Evolutionary conservation across 2,888 invertebrate species (phyloP), one percentile per base, ranked within the genome.

Genomic region (Tuta absoluta): DNA sequence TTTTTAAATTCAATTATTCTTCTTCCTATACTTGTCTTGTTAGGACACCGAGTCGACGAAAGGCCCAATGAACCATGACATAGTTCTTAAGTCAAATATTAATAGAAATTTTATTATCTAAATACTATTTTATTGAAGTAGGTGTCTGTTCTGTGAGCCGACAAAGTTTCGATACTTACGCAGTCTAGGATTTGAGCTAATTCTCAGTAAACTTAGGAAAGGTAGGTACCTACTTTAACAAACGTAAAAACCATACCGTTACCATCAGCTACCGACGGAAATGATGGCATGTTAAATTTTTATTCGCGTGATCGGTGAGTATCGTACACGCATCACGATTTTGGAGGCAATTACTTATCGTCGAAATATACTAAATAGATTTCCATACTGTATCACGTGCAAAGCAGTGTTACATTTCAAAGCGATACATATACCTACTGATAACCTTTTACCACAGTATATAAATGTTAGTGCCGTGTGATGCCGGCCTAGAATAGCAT

Each of bases 321-420:
- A 19, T 51, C 51, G 23, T 23, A 51, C 23, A 28, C 56, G 56
- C 56, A 28, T 56, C 12, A 24, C 24, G 28, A 5, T 53, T 24
- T 53, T 8, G 14, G 41, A n/a, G n/a, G 59, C 59, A 59, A 59
- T 59, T 59, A 59, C 59, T 59, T 59, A 59, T n/a, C n/a, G 38
- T 45, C n/a, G 41, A 1, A 41, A 41, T n/a, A 12, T 14, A 41
- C n/a, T 41, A 33, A 1, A 10, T 33, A 33, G 33, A 33, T 33
- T 33, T 33, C 10, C 33, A 33, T 33, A 33, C 33, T 33, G 33
- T 33, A 33, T 33, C 28, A n/a, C n/a, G n/a, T n/a, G n/a, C n/a
- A n/a, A n/a, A n/a, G n/a, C n/a, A n/a, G n/a, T n/a, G n/a, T 28
- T 28, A 28, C 28, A 28, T 28, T 28, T 28, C 28, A 28, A 28